Evolutionary conservation across 1,140 invertebrate genomes (phyloP).

Genomic region (Phenacoccus solenopsis): DNA sequence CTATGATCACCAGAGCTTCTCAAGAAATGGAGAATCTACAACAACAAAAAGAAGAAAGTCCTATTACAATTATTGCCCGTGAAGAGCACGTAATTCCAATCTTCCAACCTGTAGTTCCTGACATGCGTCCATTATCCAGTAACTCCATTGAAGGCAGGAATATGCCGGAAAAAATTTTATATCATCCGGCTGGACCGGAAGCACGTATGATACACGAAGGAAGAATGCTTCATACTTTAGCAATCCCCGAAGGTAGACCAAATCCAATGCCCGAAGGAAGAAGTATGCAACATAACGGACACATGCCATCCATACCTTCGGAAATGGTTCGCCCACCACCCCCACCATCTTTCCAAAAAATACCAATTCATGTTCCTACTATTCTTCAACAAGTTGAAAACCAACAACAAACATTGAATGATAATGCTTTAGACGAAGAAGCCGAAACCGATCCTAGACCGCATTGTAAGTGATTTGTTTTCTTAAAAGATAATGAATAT

Average conservation of each 20-base stretch:
- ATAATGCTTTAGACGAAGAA: slow-evolving; percentile 18
- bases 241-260: slow-evolving; percentile 20
- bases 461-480: slow-evolving; percentile 27
- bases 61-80: slow-evolving; percentile 26
- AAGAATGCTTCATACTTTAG: slow-evolving; percentile 20
- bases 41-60: slow-evolving; percentile 20
- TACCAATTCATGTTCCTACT: slow-evolving; percentile 22
- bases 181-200: slow-evolving; percentile 23
- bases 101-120: slow-evolving; percentile 21
- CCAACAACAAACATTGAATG: neutral
- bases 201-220: slow-evolving; percentile 22
- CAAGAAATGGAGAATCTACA: slow-evolving; percentile 18
- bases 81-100: slow-evolving; percentile 26
- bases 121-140: slow-evolving; percentile 5
- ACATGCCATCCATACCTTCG: slow-evolving; percentile 24
- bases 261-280: neutral
- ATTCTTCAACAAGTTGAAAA: neutral
- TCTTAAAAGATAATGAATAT: too few species aligned
- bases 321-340: slow-evolving; percentile 27
- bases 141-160: neutral
- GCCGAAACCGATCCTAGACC: slow-evolving; percentile 24
- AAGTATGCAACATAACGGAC: neutral
- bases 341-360: slow-evolving; percentile 23
- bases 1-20: slow-evolving; percentile 8
- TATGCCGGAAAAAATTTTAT: slow-evolving; percentile 20